phyloP scores from a whole-genome alignment of 2,113 vertebrate species.

The Crotalus tigris region DNA sequence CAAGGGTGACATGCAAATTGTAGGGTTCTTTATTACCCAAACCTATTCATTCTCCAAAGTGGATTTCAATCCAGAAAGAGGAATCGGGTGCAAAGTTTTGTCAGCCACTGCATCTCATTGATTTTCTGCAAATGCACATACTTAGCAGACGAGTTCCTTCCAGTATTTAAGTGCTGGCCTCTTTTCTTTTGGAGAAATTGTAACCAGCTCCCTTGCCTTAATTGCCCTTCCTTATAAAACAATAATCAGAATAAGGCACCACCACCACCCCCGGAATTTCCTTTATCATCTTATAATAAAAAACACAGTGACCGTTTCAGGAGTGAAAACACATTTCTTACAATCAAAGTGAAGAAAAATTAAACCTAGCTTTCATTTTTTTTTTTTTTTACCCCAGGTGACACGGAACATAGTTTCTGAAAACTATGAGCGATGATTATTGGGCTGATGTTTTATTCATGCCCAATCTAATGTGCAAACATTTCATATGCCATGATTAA shows the following conservation, averaged over 20 bases:
- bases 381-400: neutral
- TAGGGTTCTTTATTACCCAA: neutral
- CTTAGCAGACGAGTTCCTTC: constrained; percentile 54
- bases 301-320: neutral
- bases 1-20: neutral
- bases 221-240: constrained; percentile 52
- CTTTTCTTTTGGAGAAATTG: constrained; percentile 52
- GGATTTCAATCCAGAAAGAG: neutral
- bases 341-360: neutral
- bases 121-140: constrained; percentile 40
- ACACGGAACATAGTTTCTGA: neutral
- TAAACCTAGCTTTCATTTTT: neutral
- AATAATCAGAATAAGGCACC: constrained; percentile 45
- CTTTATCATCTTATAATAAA: neutral
- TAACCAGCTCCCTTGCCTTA: constrained; percentile 48
- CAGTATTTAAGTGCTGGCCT: constrained; percentile 49
- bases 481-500: constrained; percentile 21
- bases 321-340: neutral
- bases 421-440: neutral
- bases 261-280: neutral
- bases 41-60: constrained; percentile 17
- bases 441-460: constrained; percentile 2
- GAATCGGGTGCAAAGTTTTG: constrained; percentile 9
- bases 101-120: neutral
- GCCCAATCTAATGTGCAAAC: neutral